Evolutionary conservation across 2,888 invertebrate species (phyloP), one percentile per base, ranked within the genome.

Genomic region (Dinocampus coccinellae): DNA sequence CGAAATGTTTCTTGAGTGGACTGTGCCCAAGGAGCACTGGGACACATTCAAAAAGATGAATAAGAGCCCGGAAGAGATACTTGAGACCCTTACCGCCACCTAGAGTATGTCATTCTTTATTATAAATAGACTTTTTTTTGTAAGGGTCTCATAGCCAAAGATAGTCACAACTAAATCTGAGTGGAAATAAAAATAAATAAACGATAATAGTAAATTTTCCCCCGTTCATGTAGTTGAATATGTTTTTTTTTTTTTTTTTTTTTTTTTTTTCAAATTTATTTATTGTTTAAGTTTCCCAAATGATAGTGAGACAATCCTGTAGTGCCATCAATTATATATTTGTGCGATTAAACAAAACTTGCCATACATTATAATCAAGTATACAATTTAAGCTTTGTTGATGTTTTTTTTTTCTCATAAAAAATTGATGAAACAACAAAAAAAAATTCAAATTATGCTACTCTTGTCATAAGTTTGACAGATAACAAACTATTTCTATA

Each of bases 1-100:
- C 24, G 91, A 93, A 81, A 92, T 93, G 80, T 90, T 96, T 77
- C 89, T 96, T 7, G 92, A 93, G 70, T 94, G 94, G 91, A 95
- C 95, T 13, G 93, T 96, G 61, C 96, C 96, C 0, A 90, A 91
- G 77, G 89, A 91, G 52, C 92, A 94, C 79, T 94, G 95, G 95
- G 91, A 92, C 26, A 91, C 91, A 79, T 95, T 95, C 80, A 90
- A 90, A 75, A 90, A 90, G 73, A 92, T 95, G 82, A 92, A 93
- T 75, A 92, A 93, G 79, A 92, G 93, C 0, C 93, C 93, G 0
- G 95, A 95, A 83, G 94, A 94, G 81, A 90, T 96, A 73, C 88
- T 96, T 73, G 95, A 95, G 85, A 91, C 94, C 74, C 88, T 95
- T 72, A 93, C 94, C 1, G 80, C 83, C 3, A 83, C 84, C 60